phyloP scores from a whole-genome alignment of 2,888 invertebrate species.

The Ypsolopha scabrella region DNA sequence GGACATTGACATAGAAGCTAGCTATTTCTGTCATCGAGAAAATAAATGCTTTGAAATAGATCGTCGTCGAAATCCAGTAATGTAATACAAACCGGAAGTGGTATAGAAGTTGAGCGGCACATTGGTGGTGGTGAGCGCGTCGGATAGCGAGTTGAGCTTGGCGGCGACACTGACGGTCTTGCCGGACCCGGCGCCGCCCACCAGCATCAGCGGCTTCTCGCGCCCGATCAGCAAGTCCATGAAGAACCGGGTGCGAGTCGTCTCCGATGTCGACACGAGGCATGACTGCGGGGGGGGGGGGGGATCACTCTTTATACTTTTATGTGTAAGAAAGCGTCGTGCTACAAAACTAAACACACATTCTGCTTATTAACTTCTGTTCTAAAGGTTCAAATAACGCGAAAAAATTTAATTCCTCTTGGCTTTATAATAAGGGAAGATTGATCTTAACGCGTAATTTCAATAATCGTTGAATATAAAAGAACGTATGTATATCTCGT shows the following conservation, averaged over 20 bases:
- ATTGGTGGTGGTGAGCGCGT: constrained; percentile 85
- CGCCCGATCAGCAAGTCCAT: constrained; percentile 85
- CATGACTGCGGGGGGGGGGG: constrained; percentile 67
- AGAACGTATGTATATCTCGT: no score
- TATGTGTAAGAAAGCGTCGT: no score
- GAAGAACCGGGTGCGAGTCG: constrained; percentile 88
- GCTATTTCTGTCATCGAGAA: no score
- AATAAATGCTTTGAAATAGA: not conserved
- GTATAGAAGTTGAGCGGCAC: constrained; percentile 97
- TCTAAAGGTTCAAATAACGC: no score
- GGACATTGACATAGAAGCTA: no score
- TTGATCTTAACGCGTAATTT: no score
- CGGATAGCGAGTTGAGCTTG: constrained; percentile 79
- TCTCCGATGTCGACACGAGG: constrained; percentile 91
- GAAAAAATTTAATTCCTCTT: no score
- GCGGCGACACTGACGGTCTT: constrained; percentile 93
- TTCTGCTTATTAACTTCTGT: no score
- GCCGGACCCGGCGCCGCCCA: constrained; percentile 90
- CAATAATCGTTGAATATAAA: no score
- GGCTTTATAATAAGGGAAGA: no score
- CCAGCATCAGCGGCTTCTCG: constrained; percentile 89
- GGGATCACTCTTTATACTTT: not conserved
- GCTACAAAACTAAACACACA: no score
- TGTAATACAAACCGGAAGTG: constrained; percentile 73
- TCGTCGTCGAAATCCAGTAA: not conserved